Evolutionary conservation across 2,888 invertebrate species (phyloP).

Genomic region (Anoplius nigerrimus): DNA sequence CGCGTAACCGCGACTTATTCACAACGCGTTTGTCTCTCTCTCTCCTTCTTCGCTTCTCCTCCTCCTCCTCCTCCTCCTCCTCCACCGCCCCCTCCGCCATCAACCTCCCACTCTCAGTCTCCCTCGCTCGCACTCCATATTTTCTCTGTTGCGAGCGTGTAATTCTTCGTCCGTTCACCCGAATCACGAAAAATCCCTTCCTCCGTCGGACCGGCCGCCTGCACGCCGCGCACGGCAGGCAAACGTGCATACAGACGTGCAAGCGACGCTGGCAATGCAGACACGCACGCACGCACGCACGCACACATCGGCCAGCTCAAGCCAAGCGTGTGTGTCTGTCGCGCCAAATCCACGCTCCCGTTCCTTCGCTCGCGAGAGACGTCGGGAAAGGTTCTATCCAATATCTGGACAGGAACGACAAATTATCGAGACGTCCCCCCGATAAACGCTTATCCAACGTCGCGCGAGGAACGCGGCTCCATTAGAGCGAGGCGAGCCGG

Average conservation of each 20-base stretch:
- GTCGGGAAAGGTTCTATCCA: not conserved
- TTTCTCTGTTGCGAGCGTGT: slow-evolving; percentile 36
- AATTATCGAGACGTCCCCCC: slow-evolving; percentile 16
- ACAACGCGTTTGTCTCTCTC: slow-evolving; percentile 21
- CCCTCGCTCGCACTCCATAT: slow-evolving; percentile 26
- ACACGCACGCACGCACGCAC: not conserved
- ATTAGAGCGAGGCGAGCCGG: not conserved
- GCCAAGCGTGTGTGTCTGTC: slow-evolving; percentile 24
- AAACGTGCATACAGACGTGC: not conserved
- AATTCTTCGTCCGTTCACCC: slow-evolving; percentile 70
- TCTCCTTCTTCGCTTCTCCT: slow-evolving; percentile 13
- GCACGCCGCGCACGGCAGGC: too few species aligned
- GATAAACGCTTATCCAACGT: slow-evolving; percentile 30
- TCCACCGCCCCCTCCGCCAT: slow-evolving; percentile 11
- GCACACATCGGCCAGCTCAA: not conserved
- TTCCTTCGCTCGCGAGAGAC: not conserved
- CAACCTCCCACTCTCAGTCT: slow-evolving; percentile 5
- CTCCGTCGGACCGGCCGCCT: slow-evolving; percentile 6
- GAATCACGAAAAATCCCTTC: slow-evolving; percentile 70
- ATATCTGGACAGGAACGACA: too few species aligned
- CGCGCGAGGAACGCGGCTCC: slow-evolving; percentile 6
- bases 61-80: slow-evolving; percentile 6
- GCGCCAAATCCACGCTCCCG: slow-evolving; percentile 33
- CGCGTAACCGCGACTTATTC: slow-evolving; percentile 32
- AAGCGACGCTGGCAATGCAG: too few species aligned